Evolutionary conservation across 2,888 invertebrate genomes (phyloP).

Genomic region (Pedicia rivosa): DNA sequence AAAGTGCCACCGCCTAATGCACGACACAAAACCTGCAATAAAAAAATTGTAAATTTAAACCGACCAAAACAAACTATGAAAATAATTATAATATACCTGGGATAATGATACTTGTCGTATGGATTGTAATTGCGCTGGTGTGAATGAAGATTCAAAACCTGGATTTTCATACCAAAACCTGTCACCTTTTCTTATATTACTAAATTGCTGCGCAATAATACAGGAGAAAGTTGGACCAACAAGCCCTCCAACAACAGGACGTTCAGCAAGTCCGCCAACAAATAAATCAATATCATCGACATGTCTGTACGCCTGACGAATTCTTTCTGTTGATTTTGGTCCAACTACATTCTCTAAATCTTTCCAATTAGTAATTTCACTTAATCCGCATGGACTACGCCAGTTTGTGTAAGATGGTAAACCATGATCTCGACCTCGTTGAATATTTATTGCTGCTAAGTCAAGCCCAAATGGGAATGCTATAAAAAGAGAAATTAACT

Average conservation of each 20-base stretch:
- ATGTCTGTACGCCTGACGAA: constrained; percentile 40
- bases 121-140: constrained; percentile 57
- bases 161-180: constrained; percentile 76
- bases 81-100: no score
- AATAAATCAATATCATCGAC: constrained; percentile 76
- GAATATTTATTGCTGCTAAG: constrained; percentile 74
- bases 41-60: no score
- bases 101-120: constrained; percentile 54
- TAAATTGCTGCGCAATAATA: constrained; percentile 74
- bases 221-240: constrained; percentile 82
- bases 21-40: constrained; percentile 37
- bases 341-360: constrained; percentile 55
- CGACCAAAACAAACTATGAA: no score
- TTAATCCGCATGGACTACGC: constrained; percentile 63
- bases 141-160: constrained; percentile 55
- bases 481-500: constrained; percentile 12
- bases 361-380: constrained; percentile 46
- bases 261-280: constrained; percentile 67
- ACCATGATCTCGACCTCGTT: constrained; percentile 76
- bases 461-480: constrained; percentile 65
- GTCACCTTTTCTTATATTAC: constrained; percentile 59
- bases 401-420: constrained; percentile 63
- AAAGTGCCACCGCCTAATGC: constrained; percentile 28
- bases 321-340: constrained; percentile 40
- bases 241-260: constrained; percentile 59